These are phyloP conservation scores for Dicerorhinus sumatrensis DNA, from an alignment of 2,113 vertebrate genomes.

Conservation along the genomic window DNA sequence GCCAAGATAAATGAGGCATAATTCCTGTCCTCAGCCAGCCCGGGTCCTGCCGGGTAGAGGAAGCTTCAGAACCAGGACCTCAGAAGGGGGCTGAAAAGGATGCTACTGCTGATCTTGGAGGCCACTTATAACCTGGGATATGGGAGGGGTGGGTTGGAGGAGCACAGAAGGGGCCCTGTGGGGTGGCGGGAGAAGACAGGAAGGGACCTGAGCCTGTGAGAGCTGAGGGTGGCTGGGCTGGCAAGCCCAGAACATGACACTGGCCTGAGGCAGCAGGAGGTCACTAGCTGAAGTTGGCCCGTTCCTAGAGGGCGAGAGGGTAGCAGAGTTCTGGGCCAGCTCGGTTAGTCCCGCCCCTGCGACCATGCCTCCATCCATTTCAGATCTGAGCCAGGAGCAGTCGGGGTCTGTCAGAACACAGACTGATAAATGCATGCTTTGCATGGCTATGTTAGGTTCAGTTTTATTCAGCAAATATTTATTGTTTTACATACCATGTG, in stretches of 20 bases:
- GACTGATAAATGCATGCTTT: not conserved
- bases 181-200: rapidly evolving
- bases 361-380: not conserved
- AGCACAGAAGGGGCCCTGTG: not conserved
- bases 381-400: not conserved
- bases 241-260: not conserved
- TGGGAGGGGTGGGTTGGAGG: not conserved
- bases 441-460: rapidly evolving
- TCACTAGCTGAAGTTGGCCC: not conserved
- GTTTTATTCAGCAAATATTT: not conserved
- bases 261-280: not conserved
- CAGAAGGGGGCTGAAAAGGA: not conserved
- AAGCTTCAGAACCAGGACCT: not conserved
- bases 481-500: rapidly evolving
- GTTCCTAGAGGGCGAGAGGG: not conserved
- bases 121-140: not conserved
- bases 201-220: too few species aligned
- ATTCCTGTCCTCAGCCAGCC: not conserved
- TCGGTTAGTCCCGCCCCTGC: rapidly evolving
- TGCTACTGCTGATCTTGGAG: not conserved
- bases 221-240: not conserved
- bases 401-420: rapidly evolving
- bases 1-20: too few species aligned
- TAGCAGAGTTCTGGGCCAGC: too few species aligned
- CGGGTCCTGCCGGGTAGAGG: not conserved